A percentile compares a stretch with the other conserved stretches of the same genome.
phyloP scores from a whole-genome alignment of 2,888 invertebrate species.

The Cremastinae sp. region DNA sequence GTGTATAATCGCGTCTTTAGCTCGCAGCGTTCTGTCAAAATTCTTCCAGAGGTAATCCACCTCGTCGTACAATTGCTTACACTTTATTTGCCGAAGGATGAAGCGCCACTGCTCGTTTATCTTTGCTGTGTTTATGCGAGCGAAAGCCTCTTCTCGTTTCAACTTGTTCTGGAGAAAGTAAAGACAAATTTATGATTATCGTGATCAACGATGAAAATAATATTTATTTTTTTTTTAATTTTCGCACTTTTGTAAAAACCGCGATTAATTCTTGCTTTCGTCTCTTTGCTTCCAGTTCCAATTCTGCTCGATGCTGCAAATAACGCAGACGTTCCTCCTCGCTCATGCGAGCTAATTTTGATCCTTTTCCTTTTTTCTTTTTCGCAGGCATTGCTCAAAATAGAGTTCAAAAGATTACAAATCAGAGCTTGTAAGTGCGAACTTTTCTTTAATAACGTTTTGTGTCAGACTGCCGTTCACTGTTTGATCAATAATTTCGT shows the following conservation, averaged over 20 bases:
- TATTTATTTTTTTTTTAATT: no score
- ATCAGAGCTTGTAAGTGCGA: no score
- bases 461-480: no score
- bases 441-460: no score
- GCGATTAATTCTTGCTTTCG: slow-evolving; percentile 91
- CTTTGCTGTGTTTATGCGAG: slow-evolving; percentile 90
- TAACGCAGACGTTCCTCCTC: slow-evolving; percentile 92
- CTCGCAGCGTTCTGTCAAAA: slow-evolving; percentile 85
- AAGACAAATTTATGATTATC: slow-evolving; percentile 18
- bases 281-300: slow-evolving; percentile 90
- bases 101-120: slow-evolving; percentile 93
- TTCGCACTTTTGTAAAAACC: slow-evolving; percentile 89
- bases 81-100: slow-evolving; percentile 88
- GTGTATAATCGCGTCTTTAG: slow-evolving; percentile 86
- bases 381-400: slow-evolving; percentile 80
- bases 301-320: slow-evolving; percentile 90
- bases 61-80: slow-evolving; percentile 87
- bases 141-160: slow-evolving; percentile 89
- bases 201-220: slow-evolving; percentile 2
- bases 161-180: slow-evolving; percentile 87
- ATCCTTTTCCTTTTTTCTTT: slow-evolving; percentile 87
- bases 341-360: slow-evolving; percentile 91
- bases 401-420: background rate
- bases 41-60: slow-evolving; percentile 84
- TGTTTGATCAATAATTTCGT: no score